These are phyloP conservation scores for Gortyna flavago DNA, from an alignment of 2,888 invertebrate species.

Conservation along the genomic window DNA sequence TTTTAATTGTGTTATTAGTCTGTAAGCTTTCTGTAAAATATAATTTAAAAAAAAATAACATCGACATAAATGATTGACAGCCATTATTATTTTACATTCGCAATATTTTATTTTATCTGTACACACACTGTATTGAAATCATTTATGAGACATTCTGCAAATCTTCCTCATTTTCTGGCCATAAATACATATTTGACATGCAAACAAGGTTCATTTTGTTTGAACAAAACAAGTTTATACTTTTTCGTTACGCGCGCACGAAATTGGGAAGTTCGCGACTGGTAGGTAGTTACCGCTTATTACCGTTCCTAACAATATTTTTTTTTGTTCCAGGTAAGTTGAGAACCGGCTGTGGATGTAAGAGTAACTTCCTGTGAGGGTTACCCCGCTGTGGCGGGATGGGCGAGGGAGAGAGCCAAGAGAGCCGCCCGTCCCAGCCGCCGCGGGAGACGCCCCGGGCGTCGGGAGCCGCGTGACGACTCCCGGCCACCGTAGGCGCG, in stretches of 20 bases:
- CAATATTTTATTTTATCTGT: neutral
- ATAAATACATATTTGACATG: neutral
- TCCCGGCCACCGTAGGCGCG: too few relatives aligned
- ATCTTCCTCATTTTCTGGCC: neutral
- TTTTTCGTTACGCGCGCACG: neutral
- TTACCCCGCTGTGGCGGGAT: too few relatives aligned
- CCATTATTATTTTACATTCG: neutral
- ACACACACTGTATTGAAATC: neutral
- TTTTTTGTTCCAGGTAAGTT: conserved; percentile 72
- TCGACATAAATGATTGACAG: neutral
- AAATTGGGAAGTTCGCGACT: conserved; percentile 18
- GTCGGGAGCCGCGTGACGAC: too few relatives aligned
- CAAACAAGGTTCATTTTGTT: neutral
- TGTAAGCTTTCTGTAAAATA: too few relatives aligned
- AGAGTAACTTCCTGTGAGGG: conserved; percentile 36
- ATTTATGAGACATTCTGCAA: conserved; percentile 14
- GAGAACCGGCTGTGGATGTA: conserved; percentile 18
- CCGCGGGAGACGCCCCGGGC: too few relatives aligned
- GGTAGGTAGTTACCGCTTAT: conserved; percentile 25
- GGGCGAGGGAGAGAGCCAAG: too few relatives aligned
- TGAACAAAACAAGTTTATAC: neutral
- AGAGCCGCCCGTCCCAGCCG: too few relatives aligned
- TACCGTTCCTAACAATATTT: conserved; percentile 45
- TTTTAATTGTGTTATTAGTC: too few relatives aligned
- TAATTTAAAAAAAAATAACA: too few relatives aligned